Conservation (phyloP, 2,113 vertebrate genomes). For the Murina feae region DNA sequence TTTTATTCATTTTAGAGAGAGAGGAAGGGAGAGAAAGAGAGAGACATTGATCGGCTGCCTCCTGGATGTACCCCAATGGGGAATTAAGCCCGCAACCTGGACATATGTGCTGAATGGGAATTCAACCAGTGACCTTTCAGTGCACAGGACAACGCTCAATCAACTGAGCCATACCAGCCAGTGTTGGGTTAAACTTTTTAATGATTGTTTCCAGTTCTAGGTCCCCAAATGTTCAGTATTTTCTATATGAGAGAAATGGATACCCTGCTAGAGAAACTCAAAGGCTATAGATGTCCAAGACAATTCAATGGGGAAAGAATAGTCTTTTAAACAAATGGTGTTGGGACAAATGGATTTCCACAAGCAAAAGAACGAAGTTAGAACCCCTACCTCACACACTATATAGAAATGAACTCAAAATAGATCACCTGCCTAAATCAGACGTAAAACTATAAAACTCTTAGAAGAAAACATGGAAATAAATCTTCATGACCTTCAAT, state of each 20-base stretch:
- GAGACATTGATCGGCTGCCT: too few species aligned
- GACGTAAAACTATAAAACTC: neutral
- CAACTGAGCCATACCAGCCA: too few species aligned
- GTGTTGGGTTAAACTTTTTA: neutral
- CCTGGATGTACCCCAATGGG: too few species aligned
- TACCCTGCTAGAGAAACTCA: neutral
- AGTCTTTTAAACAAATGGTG: neutral
- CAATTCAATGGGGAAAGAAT: neutral
- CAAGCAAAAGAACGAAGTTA: neutral
- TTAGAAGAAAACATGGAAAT: constrained; percentile 20
- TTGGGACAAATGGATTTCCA: neutral
- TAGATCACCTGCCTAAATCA: neutral
- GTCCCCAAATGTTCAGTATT: neutral
- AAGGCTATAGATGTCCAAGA: neutral
- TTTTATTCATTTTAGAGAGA: too few species aligned
- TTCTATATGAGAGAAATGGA: neutral
- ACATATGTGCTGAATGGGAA: too few species aligned
- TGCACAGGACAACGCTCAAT: too few species aligned
- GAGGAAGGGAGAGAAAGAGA: too few species aligned
- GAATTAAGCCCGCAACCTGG: too few species aligned
- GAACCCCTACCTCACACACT: neutral
- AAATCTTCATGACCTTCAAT: neutral
- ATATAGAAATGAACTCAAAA: constrained; percentile 23
- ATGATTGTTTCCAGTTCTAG: neutral
- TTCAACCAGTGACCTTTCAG: too few species aligned